Evolutionary conservation across 2,113 vertebrate species (phyloP).

Genomic region (Melospiza melodia): DNA sequence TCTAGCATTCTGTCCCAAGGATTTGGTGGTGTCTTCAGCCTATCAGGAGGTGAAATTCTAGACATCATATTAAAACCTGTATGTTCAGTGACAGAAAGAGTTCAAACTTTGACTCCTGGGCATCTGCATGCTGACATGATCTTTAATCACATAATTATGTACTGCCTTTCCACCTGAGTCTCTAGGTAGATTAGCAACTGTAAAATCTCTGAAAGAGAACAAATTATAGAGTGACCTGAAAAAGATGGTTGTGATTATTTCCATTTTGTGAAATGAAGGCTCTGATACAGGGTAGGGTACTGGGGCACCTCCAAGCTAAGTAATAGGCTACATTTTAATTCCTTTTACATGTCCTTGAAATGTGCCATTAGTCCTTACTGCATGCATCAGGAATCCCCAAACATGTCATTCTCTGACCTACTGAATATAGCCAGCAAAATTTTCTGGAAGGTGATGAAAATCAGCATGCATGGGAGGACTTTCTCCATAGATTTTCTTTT

Average conservation of each 20-base stretch:
- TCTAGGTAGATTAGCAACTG: not conserved
- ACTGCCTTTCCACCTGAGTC: not conserved
- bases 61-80: not conserved
- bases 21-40: not conserved
- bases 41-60: not conserved
- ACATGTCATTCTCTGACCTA: not conserved
- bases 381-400: not conserved
- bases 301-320: not conserved
- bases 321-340: not conserved
- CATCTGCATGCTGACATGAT: not conserved
- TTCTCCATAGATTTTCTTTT: not conserved
- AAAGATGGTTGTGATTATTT: conserved; percentile 1
- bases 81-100: not conserved
- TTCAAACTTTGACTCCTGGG: not conserved
- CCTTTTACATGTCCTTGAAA: not conserved
- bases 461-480: not conserved
- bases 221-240: not conserved
- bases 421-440: not conserved
- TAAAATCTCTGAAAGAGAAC: not conserved
- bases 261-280: not conserved
- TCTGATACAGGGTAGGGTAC: not conserved
- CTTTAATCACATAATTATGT: not conserved
- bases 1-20: not conserved
- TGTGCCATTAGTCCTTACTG: not conserved
- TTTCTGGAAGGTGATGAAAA: not conserved